Evolutionary conservation across 92 coral and sea anemone genomes (phyloP).

Genomic region (Siderastrea siderea): DNA sequence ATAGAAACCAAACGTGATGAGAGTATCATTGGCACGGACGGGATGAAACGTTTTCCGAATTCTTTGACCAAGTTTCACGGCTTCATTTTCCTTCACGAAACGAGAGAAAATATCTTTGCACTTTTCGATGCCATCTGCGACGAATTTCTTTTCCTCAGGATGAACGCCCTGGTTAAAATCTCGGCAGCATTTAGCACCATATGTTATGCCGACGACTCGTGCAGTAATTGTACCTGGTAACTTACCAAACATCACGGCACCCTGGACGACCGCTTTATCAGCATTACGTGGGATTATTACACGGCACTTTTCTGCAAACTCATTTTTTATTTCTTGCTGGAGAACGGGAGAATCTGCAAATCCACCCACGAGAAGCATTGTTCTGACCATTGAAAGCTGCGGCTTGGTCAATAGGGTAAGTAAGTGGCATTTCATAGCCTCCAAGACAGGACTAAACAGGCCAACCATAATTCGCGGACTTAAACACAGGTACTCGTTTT

Average conservation of each 20-base stretch:
- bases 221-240: constrained; percentile 62
- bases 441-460: constrained; percentile 23
- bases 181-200: constrained; percentile 67
- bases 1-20: constrained; percentile 64
- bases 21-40: constrained; percentile 56
- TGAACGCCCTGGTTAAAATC: constrained; percentile 62
- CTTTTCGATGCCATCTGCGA: constrained; percentile 66
- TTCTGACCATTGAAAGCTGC: constrained; percentile 55
- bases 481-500: constrained; percentile 68
- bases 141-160: constrained; percentile 60
- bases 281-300: constrained; percentile 74
- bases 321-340: constrained; percentile 47
- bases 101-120: constrained; percentile 71
- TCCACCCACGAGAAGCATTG: constrained; percentile 80
- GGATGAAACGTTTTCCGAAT: constrained; percentile 53
- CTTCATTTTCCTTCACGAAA: constrained; percentile 75
- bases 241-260: constrained; percentile 36
- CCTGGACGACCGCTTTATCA: constrained; percentile 61
- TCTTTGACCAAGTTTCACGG: constrained; percentile 65
- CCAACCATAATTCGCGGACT: background rate
- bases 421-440: constrained; percentile 63
- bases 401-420: constrained; percentile 34
- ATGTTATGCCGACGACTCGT: constrained; percentile 65
- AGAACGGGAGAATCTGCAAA: constrained; percentile 74
- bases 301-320: constrained; percentile 32